Evolutionary conservation across 2,113 vertebrate species (phyloP), one percentile per base, ranked within the genome.

Genomic region (Pteropus alecto): DNA sequence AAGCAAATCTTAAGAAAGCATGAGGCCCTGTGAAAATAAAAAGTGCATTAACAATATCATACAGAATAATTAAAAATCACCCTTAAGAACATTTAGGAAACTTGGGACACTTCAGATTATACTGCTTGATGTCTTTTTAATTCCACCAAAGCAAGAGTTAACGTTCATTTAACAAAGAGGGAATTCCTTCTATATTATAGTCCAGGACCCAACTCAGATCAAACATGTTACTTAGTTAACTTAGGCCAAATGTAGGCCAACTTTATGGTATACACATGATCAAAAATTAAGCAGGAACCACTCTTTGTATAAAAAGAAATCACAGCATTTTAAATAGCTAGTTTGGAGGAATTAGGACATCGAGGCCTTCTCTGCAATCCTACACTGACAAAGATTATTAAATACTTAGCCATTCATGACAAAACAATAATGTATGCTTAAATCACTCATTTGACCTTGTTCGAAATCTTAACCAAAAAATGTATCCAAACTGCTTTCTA

Each of bases 151-250:
- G 21, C 43, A 54, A 81, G 60, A 94, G 87, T 6, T 81, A 67
- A 96, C 51, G 14, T 56, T 87, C 38, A 93, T 91, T 86, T 92
- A 87, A 78, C 56, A 90, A 96, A 22, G 12, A 89, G 18, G 7
- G 19, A n/a, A 93, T 61, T 73, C 14, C 83, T 94, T 77, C 81
- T 43, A 71, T 54, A 48, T 87, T 77, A 61, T 46, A 46, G 41
- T 74, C 12, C 18, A 93, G 43, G 43, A 63, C 14, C 35, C 58
- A 73, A 77, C 82, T 94, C 77, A 74, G 58, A 93, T n/a, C 30
- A 90, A 87, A 30, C 5, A 84, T 21, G 18, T 30, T 30, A 63
- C 24, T 56, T 81, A 56, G 26, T n/a, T 65, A 78, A 73, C 35
- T 41, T 67, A 24, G 54, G 19, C 14, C 77, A 93, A 94, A 61